Conservation (phyloP, 2,888 invertebrate genomes). For the Trypoxylon attenuatum region DNA sequence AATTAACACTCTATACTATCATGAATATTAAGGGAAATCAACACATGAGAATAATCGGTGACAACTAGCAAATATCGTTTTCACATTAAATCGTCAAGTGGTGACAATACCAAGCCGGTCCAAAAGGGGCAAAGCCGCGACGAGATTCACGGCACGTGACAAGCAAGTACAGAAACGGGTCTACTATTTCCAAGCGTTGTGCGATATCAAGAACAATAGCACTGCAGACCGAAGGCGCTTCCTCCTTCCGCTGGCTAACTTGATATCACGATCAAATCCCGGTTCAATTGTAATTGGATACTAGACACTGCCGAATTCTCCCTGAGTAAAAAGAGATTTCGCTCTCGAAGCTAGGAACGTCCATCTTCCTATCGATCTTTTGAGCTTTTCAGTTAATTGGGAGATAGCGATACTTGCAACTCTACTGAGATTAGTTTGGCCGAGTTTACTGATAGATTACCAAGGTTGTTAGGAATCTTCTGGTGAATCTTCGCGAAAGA, state of each 20-base stretch:
- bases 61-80: no score
- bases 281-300: conserved; percentile 56
- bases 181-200: conserved; percentile 30
- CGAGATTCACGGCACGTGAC: conserved; percentile 31
- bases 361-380: conserved; percentile 17
- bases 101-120: conserved; percentile 1
- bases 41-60: no score
- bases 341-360: not conserved
- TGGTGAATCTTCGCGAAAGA: no score
- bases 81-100: conserved; percentile 7
- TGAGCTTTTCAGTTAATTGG: conserved; percentile 23
- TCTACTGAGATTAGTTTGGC: not conserved
- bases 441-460: no score
- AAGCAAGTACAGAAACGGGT: conserved; percentile 41
- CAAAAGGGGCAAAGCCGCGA: conserved; percentile 19
- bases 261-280: conserved; percentile 55
- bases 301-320: conserved; percentile 21
- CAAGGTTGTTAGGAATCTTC: no score
- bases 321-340: conserved; percentile 11
- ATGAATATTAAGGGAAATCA: no score
- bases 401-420: not conserved
- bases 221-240: conserved; percentile 30
- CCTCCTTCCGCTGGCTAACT: conserved; percentile 40
- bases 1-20: no score
- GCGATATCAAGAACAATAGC: conserved; percentile 44